Evolutionary conservation across 2,888 invertebrate species (phyloP), one percentile per base, ranked within the genome.

Genomic region (Ernsta delagoae): DNA sequence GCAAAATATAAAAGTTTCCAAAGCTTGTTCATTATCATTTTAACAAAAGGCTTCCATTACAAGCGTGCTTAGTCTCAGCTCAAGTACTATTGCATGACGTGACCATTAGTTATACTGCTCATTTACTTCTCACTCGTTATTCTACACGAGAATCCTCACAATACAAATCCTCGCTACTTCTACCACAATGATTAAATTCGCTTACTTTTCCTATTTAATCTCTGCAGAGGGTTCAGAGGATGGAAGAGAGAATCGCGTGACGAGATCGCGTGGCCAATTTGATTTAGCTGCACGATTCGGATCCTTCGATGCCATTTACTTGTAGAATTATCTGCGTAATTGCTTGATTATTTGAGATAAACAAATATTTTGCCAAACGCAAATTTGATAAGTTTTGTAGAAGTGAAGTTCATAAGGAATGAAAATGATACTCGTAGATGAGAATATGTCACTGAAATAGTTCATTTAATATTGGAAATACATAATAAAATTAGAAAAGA

Each of bases 191-290:
- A 66, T 66, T 59, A 59, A 66, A 62, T 36, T 53, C 39, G 39
- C 62, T 12, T 50, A 45, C 39, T 62, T 39, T 34, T 50, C 39
- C 16, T 41, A 59, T 59, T 66, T 53, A 53, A 67, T 67, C 66
- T 67, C 43, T 24, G 60, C 54, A 54, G 39, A 12, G 11, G 39
- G 24, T 57, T 24, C 36, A 24, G 36, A 59, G 65, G 59, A 61
- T 61, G 48, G 71, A 67, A 39, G 59, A 43, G 39, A 9, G 62
- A 65, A 72, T 84, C 73, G 85, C 85, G 85, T 85, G 85, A 71
- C 70, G 41, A 43, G 61, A 75, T 85, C 76, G 79, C 85, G 85
- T 85, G 85, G 71, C 72, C 72, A 74, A 75, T 77, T 79, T 82
- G 83, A 80, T 85, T 83, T 77, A 75, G 73, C 60, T 36, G 45